Evolutionary conservation across 2,113 vertebrate species (phyloP), one percentile per base, ranked within the genome.

Genomic region (Megaptera novaeangliae): DNA sequence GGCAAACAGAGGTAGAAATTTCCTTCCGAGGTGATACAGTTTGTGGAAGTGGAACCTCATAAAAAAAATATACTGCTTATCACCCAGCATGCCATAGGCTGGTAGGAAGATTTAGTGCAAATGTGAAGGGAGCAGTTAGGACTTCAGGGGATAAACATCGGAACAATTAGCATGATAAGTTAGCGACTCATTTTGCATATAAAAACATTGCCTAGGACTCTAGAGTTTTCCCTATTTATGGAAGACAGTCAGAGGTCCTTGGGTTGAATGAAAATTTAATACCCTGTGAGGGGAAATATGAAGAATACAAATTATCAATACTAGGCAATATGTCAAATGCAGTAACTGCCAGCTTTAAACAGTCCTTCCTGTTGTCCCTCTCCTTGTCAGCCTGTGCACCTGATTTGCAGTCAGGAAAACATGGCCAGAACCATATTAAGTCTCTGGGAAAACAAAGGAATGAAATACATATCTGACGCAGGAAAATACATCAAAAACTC

Each of bases 191-290:
- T 91, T 94, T 85, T 97, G 88, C 74, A 93, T 95, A 75, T 80
- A 71, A 96, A 97, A 97, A 44, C 0, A 11, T 75, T 88, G 75
- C 34, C 95, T 81, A n/a, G 63, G 69, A 69, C 59, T 91, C 91
- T 71, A 92, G 85, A 81, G 15, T 74, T 90, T 96, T 87, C 55
- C 34, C 85, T 88, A 55, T 87, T 97, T 96, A 61, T 84, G 81
- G 69, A 83, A 96, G 80, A 83, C 41, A 84, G 89, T 96, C 69
- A 92, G 87, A 94, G 81, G 88, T 93, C 59, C 85, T 94, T 81
- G 91, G 84, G 88, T 80, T 95, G 94, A 95, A 90, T 96, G 41
- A 97, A 96, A 97, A 96, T 95, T 80, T 95, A 93, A 97, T 94
- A 83, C 36, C 63, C 57, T 46, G 39, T 74, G 46, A 95, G 72